Evolutionary conservation across 2,113 vertebrate genomes (phyloP).

Genomic region (Clarias batrachus): DNA sequence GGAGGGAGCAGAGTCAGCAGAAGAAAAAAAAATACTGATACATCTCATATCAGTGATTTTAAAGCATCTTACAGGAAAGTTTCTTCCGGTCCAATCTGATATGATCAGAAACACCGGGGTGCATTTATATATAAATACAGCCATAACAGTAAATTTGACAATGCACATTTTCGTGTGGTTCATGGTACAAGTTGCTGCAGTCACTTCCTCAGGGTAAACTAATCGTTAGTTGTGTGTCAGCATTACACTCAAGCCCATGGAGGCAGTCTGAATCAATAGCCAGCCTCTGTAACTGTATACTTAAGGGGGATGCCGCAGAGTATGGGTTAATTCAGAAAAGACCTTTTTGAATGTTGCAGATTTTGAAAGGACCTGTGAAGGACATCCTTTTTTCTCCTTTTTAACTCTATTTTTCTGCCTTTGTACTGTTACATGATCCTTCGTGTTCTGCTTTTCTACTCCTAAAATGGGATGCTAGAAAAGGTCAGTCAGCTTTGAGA

Average conservation of each 20-base stretch:
- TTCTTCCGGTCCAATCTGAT: neutral
- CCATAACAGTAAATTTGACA: neutral
- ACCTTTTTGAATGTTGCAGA: neutral
- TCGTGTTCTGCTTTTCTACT: neutral
- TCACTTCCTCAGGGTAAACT: neutral
- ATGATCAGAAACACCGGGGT: neutral
- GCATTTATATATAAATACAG: neutral
- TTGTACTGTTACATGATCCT: neutral
- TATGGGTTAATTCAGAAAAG: conserved; percentile 8
- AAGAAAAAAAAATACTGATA: conserved; percentile 58
- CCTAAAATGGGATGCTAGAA: neutral
- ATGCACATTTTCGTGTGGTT: neutral
- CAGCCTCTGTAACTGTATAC: neutral
- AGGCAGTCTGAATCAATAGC: conserved; percentile 25
- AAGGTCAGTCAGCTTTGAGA: neutral
- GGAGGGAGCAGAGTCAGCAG: conserved; percentile 64
- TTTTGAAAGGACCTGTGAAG: neutral
- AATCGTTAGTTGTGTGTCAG: conserved; percentile 27
- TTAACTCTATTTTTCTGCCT: neutral
- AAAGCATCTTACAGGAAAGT: neutral
- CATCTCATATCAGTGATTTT: neutral
- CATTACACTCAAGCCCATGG: conserved; percentile 3
- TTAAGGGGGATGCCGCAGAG: neutral
- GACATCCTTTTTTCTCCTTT: neutral
- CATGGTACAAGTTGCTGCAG: neutral